These are phyloP conservation scores for Leptopilina drosophilae DNA, from an alignment of 2,888 invertebrate species.

Conservation along the genomic window DNA sequence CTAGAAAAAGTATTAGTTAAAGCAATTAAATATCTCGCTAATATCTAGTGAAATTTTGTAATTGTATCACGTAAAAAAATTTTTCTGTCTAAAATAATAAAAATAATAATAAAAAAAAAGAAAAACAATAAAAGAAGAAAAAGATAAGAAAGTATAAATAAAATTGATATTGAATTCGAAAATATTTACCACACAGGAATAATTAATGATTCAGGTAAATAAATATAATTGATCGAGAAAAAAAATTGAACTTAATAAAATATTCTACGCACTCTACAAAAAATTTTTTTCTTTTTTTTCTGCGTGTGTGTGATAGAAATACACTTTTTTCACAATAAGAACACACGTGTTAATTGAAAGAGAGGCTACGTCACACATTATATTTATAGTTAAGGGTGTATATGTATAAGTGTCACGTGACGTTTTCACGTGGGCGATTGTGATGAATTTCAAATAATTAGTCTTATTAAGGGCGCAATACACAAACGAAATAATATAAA, in stretches of 20 bases:
- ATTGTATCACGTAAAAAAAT: no score
- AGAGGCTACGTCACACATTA: neutral
- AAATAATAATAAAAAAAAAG: no score
- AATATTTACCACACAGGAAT: no score
- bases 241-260: no score
- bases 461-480: neutral
- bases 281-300: neutral
- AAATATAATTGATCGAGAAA: neutral
- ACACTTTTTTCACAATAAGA: neutral
- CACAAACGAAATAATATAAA: neutral
- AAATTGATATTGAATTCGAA: no score
- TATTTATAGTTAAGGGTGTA: neutral
- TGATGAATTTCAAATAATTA: neutral
- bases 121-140: no score
- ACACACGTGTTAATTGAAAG: conserved; percentile 1
- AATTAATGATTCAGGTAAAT: neutral
- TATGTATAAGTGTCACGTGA: neutral
- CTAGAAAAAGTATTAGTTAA: no score
- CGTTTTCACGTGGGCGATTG: neutral
- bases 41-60: no score
- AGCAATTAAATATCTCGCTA: no score
- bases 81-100: no score
- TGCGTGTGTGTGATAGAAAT: neutral
- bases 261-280: neutral
- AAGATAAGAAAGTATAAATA: no score